Percentiles rank a stretch among this genome's conserved stretches.
phyloP scores from a whole-genome alignment of 1,140 invertebrate species.

The Megalopta genalis region DNA sequence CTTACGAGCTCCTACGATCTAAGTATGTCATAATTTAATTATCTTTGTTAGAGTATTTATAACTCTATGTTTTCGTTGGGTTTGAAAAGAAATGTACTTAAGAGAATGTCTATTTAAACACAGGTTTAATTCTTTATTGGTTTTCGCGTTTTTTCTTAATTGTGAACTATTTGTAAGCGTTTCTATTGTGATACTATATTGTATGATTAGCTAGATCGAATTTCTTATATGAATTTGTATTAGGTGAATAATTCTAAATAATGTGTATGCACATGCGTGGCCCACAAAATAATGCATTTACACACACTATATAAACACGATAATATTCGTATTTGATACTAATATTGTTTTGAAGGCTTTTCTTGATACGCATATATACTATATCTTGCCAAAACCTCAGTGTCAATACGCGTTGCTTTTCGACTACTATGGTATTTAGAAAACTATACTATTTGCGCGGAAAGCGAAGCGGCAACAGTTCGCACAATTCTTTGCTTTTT shows the following conservation, averaged over 20 bases:
- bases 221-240: constrained; percentile 35
- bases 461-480: constrained; percentile 34
- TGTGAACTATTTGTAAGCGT: constrained; percentile 21
- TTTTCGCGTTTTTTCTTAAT: constrained; percentile 8
- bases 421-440: constrained; percentile 50
- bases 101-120: constrained; percentile 12
- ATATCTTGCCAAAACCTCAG: constrained; percentile 54
- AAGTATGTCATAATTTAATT: constrained; percentile 16
- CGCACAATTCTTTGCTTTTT: constrained; percentile 58
- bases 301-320: constrained; percentile 52
- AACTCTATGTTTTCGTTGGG: constrained; percentile 29
- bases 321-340: constrained; percentile 59
- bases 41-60: constrained; percentile 29
- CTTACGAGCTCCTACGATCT: constrained; percentile 20
- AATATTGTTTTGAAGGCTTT: constrained; percentile 65
- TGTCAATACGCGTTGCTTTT: constrained; percentile 64
- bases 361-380: constrained; percentile 59
- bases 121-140: constrained; percentile 18
- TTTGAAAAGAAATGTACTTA: constrained; percentile 34
- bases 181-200: constrained; percentile 47
- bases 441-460: constrained; percentile 37
- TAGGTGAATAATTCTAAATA: constrained; percentile 44
- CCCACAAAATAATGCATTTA: constrained; percentile 53
- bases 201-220: constrained; percentile 17
- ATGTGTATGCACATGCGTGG: constrained; percentile 28